Evolutionary conservation across 2,797 vertebrate species (phyloP).

Genomic region (Coluber constrictor): DNA sequence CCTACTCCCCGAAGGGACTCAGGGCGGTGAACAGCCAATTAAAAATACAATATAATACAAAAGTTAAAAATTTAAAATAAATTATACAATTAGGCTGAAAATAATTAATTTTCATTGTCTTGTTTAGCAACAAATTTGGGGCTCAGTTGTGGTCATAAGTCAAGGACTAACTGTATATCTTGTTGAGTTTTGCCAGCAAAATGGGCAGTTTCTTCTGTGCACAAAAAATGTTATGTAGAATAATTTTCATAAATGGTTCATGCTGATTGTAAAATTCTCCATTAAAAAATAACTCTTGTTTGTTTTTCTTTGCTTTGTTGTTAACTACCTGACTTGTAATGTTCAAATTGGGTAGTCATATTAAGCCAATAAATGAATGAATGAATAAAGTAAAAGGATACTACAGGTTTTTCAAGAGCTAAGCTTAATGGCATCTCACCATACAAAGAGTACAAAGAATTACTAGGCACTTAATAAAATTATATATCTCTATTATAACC

Average conservation of each 20-base stretch:
- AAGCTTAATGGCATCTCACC: not conserved
- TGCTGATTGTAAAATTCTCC: not conserved
- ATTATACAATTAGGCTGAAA: no score
- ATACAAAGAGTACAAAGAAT: not conserved
- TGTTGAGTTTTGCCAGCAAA: not conserved
- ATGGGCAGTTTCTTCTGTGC: rapidly evolving
- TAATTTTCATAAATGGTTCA: rapidly evolving
- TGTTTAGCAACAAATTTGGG: not conserved
- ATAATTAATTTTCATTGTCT: no score
- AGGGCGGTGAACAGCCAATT: no score
- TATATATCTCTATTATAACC: not conserved
- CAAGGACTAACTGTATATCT: not conserved
- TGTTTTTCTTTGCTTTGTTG: not conserved
- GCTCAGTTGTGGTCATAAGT: not conserved
- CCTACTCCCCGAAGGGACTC: no score
- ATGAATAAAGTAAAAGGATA: not conserved
- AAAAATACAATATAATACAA: no score
- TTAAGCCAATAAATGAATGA: not conserved
- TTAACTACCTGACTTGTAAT: not conserved
- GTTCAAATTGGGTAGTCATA: not conserved
- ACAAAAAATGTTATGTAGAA: not conserved
- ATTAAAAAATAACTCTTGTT: not conserved
- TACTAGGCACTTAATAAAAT: not conserved
- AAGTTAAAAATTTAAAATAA: no score
- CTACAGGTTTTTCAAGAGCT: not conserved